These are phyloP conservation scores for Ctenochaetus hawaiiensis DNA, from an alignment of 2,797 vertebrate species.

Conservation along the genomic window DNA sequence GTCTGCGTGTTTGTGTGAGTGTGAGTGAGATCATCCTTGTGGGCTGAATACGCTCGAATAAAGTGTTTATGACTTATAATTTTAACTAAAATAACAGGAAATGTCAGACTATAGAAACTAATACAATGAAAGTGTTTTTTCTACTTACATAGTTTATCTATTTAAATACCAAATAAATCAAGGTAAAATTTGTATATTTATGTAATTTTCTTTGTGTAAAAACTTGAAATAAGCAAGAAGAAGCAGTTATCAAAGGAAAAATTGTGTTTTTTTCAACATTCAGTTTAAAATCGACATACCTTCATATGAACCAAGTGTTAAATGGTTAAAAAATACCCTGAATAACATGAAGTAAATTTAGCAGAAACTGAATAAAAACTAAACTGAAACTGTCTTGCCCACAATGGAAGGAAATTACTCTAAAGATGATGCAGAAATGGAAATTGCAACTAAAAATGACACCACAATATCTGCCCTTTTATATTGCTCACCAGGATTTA, in stretches of 20 bases:
- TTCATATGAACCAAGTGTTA: not conserved
- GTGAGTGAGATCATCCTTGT: slow-evolving; percentile 5
- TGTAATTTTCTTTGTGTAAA: not conserved
- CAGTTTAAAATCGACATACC: not conserved
- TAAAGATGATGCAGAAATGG: slow-evolving; percentile 6
- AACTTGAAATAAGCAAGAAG: not conserved
- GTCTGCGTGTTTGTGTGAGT: not conserved
- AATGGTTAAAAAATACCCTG: not conserved
- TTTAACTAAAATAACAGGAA: slow-evolving; percentile 2
- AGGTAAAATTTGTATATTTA: not conserved
- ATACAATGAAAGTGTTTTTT: not conserved
- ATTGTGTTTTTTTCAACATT: not conserved
- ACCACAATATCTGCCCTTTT: not conserved
- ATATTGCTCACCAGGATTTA: not conserved
- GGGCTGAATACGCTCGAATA: not conserved
- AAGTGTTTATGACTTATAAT: not conserved
- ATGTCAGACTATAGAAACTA: not conserved
- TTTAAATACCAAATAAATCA: too few species aligned
- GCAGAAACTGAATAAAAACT: slow-evolving; percentile 7
- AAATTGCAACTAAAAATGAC: slow-evolving; percentile 14
- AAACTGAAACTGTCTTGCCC: slow-evolving; percentile 7
- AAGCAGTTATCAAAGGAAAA: not conserved
- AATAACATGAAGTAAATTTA: not conserved
- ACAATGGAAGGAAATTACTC: slow-evolving; percentile 11
- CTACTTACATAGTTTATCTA: not conserved